Evolutionary conservation across 2,113 vertebrate species (phyloP).

Genomic region (Neopipo cinnamomea): DNA sequence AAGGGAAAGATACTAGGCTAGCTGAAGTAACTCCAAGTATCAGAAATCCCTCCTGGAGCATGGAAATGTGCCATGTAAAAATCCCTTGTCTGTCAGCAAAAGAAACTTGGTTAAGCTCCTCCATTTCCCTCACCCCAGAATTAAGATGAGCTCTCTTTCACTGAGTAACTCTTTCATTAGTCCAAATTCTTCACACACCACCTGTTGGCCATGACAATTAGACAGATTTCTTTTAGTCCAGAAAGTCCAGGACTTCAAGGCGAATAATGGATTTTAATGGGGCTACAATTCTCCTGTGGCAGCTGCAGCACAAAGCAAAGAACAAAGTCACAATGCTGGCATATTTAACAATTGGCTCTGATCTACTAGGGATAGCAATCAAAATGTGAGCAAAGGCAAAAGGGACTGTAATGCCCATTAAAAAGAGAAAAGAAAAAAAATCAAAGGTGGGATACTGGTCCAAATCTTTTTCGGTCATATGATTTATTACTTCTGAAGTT

Average conservation of each 20-base stretch:
- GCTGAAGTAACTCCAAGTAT: background rate
- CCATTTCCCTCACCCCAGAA: background rate
- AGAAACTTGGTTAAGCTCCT: background rate
- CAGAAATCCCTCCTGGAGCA: background rate
- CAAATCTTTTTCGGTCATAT: constrained; percentile 24
- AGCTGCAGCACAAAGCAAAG: constrained; percentile 35
- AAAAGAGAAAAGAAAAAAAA: background rate
- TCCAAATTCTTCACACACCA: background rate
- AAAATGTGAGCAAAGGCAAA: constrained; percentile 27
- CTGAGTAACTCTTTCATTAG: background rate
- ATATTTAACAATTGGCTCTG: constrained; percentile 28
- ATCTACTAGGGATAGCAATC: constrained; percentile 19
- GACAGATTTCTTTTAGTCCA: background rate
- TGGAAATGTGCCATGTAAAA: background rate
- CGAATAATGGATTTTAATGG: background rate
- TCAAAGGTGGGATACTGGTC: background rate
- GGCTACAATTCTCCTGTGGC: background rate
- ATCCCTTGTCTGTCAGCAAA: background rate
- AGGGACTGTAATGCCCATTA: background rate
- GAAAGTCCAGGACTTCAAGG: constrained; percentile 6
- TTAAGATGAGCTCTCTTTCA: background rate
- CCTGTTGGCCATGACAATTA: background rate
- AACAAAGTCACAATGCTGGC: background rate
- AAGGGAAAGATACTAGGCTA: background rate
- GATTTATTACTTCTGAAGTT: constrained; percentile 33